Evolutionary conservation across 2,797 vertebrate species (phyloP).

Genomic region (Hapalemur alaotrensis): DNA sequence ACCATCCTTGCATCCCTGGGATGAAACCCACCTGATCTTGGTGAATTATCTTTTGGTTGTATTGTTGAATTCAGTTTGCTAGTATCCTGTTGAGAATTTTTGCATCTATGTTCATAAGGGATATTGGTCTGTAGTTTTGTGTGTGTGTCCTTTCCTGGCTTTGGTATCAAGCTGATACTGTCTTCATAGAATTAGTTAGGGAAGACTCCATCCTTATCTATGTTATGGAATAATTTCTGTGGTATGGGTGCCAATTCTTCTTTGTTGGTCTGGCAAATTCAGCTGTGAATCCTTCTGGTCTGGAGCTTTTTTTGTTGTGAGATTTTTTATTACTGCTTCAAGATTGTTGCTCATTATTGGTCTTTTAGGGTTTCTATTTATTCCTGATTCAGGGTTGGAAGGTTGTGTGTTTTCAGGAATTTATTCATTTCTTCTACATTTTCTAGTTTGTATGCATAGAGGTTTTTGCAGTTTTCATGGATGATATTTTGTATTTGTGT

Average conservation of each 20-base stretch:
- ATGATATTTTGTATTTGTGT: neutral
- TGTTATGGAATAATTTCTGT: neutral
- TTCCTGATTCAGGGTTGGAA: neutral
- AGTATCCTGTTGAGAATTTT: neutral
- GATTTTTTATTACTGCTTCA: neutral
- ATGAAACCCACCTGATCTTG: neutral
- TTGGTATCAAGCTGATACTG: neutral
- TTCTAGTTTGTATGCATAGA: neutral
- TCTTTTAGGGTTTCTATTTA: neutral
- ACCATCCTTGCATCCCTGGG: neutral
- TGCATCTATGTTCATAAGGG: neutral
- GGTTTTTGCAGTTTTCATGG: neutral
- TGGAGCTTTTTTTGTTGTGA: neutral
- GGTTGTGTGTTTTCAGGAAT: neutral
- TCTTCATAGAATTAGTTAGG: neutral
- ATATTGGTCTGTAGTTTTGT: neutral
- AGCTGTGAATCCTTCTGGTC: neutral
- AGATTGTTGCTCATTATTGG: neutral
- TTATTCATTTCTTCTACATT: neutral
- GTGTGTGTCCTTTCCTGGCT: neutral
- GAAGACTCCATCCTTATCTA: neutral
- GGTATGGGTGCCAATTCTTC: neutral
- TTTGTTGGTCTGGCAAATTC: neutral
- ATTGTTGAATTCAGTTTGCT: neutral
- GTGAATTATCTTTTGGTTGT: neutral